Percentiles rank a stretch among this genome's conserved stretches.
Evolutionary conservation across 2,113 vertebrate genomes (phyloP).

Genomic region (Candoia aspera): DNA sequence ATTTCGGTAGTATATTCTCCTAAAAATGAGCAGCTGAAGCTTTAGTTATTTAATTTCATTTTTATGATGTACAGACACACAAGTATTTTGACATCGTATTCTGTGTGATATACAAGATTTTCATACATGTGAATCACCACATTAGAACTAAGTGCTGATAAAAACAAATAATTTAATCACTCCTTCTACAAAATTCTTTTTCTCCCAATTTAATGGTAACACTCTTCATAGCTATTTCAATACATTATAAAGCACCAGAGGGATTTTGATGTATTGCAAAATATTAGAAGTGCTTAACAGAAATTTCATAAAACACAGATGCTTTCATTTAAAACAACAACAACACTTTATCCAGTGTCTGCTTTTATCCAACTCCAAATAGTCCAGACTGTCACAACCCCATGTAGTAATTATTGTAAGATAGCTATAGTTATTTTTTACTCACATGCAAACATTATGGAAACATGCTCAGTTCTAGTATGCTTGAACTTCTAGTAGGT

Average conservation of each 20-base stretch:
- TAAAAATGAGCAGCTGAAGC: not conserved
- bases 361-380: fast-evolving
- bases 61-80: not conserved
- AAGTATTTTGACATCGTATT: not conserved
- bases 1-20: not conserved
- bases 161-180: not conserved
- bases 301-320: not conserved
- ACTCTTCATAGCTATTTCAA: not conserved
- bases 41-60: not conserved
- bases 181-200: not conserved
- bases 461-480: not conserved
- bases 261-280: not conserved
- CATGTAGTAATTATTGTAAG: not conserved
- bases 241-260: not conserved
- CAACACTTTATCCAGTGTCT: not conserved
- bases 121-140: not conserved
- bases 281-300: not conserved
- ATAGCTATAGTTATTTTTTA: not conserved
- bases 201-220: not conserved
- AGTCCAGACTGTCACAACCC: conserved; percentile 34
- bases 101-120: not conserved
- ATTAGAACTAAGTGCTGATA: too few species aligned
- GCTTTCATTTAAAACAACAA: not conserved
- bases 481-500: not conserved
- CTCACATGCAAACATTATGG: not conserved